Evolutionary conservation across 35 echinoderm and acorn worm species (phyloP), one percentile per base, ranked within the genome.

Genomic region (Heliocidaris tuberculata): DNA sequence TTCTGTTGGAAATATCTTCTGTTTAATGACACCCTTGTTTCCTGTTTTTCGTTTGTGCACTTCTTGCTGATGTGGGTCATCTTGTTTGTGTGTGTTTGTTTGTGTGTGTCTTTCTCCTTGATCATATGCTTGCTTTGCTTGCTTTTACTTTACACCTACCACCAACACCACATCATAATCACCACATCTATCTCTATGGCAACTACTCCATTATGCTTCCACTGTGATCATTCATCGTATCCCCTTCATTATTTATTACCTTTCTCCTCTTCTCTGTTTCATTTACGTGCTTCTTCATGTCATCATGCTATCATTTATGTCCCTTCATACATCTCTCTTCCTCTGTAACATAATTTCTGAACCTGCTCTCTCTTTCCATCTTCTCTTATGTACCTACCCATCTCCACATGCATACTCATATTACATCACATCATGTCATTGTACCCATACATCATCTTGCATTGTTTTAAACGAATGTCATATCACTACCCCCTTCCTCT

Each of bases 51-150:
- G 10, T 56, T 56, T 56, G 15, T 56, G 10, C 52, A 56, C 21
- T 78, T 78, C 65, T 27, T 78, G 65, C 65, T 78, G 65, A 89
- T 42, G 87, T 89, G 47, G 31, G 87, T 89, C 87, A 32, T 32
- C 47, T 42, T 89, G 87, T 89, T 86, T 86, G 11, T 86, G 87
- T 89, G 87, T 89, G 31, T 89, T 32, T 17, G 17, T 42, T 19
- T 86, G 87, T 88, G 27, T 89, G 87, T 89, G 87, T 89, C 11
- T 89, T 32, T 17, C 5, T 42, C 87, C 87, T 48, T 42, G 47
- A 32, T 42, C 31, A 7, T 31, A 11, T 89, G 87, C 87, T 42
- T 89, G 87, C 87, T 89, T 89, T 89, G 87, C 87, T 89, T 86
- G 85, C 85, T 42, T 88, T 89, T 24, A 89, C 47, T 78, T 60